phyloP scores from a whole-genome alignment of 2,888 invertebrate species.

The Quadroppia sp. region DNA sequence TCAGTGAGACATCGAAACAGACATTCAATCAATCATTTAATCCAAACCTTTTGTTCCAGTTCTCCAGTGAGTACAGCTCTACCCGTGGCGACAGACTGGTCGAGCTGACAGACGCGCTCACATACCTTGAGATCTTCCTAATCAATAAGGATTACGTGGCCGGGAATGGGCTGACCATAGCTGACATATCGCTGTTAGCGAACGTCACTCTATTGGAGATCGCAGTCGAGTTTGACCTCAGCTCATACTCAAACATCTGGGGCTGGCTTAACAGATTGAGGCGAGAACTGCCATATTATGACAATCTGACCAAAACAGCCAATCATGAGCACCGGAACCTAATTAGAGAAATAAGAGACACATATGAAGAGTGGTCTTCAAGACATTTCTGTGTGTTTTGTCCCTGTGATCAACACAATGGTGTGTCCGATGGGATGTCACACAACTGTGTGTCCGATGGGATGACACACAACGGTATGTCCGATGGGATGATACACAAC shows the following conservation, averaged over 20 bases:
- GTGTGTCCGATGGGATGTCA: too few species aligned
- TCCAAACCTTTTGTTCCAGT: constrained; percentile 59
- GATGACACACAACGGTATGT: not conserved
- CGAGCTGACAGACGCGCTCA: constrained; percentile 34
- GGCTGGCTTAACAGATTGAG: constrained; percentile 38
- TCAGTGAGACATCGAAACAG: constrained; percentile 60
- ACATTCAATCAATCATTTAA: constrained; percentile 56
- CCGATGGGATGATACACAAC: too few species aligned
- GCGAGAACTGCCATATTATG: constrained; percentile 40
- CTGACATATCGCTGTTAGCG: constrained; percentile 35
- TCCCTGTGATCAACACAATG: constrained; percentile 19
- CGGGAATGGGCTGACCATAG: constrained; percentile 38
- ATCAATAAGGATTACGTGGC: constrained; percentile 40
- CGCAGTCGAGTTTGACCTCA: constrained; percentile 38
- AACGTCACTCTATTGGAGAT: constrained; percentile 37
- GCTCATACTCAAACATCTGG: constrained; percentile 37
- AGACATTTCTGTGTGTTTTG: constrained; percentile 33
- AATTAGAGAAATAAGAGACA: constrained; percentile 30
- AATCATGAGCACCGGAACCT: constrained; percentile 33
- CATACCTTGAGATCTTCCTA: constrained; percentile 37
- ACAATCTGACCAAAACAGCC: constrained; percentile 33
- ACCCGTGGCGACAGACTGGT: constrained; percentile 37
- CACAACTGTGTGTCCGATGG: not conserved
- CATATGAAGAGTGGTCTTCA: constrained; percentile 39
- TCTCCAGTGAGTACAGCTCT: constrained; percentile 50